These are phyloP conservation scores for Struthio camelus DNA, from an alignment of 2,113 vertebrate species.

Conservation along the genomic window DNA sequence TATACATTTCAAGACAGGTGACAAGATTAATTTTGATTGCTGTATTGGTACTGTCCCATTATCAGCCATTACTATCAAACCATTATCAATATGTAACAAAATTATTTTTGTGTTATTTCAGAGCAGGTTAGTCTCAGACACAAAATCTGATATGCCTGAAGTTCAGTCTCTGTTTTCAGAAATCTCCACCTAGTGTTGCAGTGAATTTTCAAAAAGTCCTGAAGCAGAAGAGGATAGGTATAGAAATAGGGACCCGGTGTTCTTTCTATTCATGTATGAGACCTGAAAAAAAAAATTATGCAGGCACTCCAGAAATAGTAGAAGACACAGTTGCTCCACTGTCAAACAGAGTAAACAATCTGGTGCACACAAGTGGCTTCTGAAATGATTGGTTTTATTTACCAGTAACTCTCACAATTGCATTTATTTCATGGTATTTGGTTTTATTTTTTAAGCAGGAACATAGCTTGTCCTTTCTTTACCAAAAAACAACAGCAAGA, in stretches of 20 bases:
- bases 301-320: not conserved
- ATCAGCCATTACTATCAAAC: no score
- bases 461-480: not conserved
- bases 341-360: not conserved
- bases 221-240: not conserved
- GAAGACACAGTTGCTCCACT: not conserved
- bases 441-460: not conserved
- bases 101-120: not conserved
- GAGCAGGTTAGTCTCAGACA: not conserved
- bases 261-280: not conserved
- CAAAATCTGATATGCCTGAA: not conserved
- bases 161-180: not conserved
- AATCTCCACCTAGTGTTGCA: not conserved
- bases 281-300: not conserved
- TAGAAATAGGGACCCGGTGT: not conserved
- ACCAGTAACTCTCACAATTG: not conserved
- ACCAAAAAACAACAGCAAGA: not conserved
- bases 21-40: not conserved
- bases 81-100: not conserved
- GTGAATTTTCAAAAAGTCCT: not conserved
- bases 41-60: not conserved
- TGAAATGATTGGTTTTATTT: not conserved
- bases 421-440: not conserved
- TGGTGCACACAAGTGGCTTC: not conserved
- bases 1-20: not conserved